phyloP scores from a whole-genome alignment of 2,113 vertebrate species.

The Leptocoma aspasia region DNA sequence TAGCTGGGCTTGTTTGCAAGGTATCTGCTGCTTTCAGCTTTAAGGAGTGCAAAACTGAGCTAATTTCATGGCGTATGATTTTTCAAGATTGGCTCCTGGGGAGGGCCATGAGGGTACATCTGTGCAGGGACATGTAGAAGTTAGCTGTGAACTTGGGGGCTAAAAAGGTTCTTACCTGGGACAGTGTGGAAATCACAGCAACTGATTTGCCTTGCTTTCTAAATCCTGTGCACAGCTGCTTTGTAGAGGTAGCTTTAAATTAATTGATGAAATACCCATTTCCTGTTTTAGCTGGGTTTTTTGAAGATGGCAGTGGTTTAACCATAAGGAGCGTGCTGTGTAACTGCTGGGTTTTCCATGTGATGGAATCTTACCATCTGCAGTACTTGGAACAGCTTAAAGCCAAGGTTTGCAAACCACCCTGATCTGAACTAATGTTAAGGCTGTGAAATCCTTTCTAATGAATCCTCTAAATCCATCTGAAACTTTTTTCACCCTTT shows the following conservation, averaged over 20 bases:
- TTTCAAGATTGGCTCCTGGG: not conserved
- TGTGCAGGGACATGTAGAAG: not conserved
- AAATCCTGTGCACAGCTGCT: not conserved
- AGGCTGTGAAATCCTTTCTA: not conserved
- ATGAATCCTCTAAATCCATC: slow-evolving; percentile 6
- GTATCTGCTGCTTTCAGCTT: not conserved
- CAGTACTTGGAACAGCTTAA: not conserved
- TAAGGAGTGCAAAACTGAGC: not conserved
- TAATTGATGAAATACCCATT: not conserved
- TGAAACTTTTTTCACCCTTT: not conserved
- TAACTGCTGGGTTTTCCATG: not conserved
- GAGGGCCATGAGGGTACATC: not conserved
- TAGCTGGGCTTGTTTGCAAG: not conserved
- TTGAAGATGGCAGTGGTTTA: not conserved
- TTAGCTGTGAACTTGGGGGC: not conserved
- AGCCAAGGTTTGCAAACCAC: not conserved
- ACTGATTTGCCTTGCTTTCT: not conserved
- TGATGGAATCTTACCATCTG: rapidly evolving
- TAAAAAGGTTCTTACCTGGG: not conserved
- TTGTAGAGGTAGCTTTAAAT: not conserved
- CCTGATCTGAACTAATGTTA: not conserved
- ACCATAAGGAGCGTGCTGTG: rapidly evolving
- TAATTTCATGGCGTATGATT: not conserved
- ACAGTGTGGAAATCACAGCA: not conserved
- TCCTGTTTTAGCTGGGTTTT: not conserved